A percentile compares a stretch with the other conserved stretches of the same genome.
Evolutionary conservation across 2,888 invertebrate genomes (phyloP).

Genomic region (Drosophila meridiana): DNA sequence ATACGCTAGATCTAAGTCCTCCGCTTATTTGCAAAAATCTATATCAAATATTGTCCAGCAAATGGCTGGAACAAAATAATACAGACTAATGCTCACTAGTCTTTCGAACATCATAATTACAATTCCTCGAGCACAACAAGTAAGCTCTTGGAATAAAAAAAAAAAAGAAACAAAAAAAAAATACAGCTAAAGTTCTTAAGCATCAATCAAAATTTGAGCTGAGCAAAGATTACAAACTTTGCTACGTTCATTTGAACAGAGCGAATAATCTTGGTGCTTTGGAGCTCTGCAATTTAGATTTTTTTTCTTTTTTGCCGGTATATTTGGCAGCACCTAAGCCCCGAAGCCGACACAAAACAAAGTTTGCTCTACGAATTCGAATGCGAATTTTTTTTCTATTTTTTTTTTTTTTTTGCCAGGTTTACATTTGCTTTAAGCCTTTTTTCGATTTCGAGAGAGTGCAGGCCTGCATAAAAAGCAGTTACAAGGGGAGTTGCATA

Average conservation of each 20-base stretch:
- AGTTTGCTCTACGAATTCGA: constrained; percentile 66
- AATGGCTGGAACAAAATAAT: background rate
- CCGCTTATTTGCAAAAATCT: background rate
- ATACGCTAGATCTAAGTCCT: background rate
- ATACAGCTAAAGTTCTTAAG: constrained; percentile 1
- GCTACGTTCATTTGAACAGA: constrained; percentile 10
- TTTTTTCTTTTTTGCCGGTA: constrained; percentile 8
- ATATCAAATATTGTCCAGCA: background rate
- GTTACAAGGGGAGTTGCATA: constrained; percentile 59
- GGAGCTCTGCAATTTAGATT: constrained; percentile 32
- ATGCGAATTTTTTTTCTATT: constrained; percentile 36
- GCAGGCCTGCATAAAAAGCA: constrained; percentile 65
- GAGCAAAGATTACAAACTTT: constrained; percentile 10
- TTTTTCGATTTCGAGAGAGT: constrained; percentile 63
- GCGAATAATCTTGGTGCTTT: constrained; percentile 26
- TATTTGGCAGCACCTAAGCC: constrained; percentile 56
- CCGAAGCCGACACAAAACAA: constrained; percentile 49
- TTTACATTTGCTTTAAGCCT: constrained; percentile 69
- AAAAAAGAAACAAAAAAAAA: background rate
- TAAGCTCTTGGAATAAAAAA: background rate
- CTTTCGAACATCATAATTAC: background rate
- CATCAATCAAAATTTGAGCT: constrained; percentile 10
- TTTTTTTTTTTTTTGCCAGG: constrained; percentile 22
- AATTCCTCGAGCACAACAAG: background rate
- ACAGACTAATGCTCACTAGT: background rate